These are phyloP conservation scores for Colostygia pectinataria DNA, from an alignment of 2,888 invertebrate species.

Conservation along the genomic window DNA sequence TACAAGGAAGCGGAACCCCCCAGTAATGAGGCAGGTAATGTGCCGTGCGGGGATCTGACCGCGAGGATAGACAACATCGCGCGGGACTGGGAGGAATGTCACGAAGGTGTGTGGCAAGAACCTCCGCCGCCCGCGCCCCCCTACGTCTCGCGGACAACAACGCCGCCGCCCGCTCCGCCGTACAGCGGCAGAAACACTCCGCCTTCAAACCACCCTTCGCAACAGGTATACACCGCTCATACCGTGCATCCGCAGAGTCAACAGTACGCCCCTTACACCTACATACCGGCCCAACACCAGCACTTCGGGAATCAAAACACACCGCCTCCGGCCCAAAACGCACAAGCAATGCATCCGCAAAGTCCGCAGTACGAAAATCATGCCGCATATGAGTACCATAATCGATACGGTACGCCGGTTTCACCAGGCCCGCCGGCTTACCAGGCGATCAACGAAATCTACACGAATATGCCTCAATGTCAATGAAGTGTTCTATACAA, in stretches of 20 bases:
- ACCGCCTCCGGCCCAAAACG: constrained; percentile 9
- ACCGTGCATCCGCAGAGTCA: constrained; percentile 10
- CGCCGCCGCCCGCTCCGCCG: constrained; percentile 59
- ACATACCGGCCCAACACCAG: constrained; percentile 11
- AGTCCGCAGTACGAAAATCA: constrained; percentile 24
- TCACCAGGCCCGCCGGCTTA: constrained; percentile 74
- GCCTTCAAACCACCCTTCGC: constrained; percentile 9
- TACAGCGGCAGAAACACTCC: constrained; percentile 20
- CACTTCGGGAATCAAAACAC: constrained; percentile 12
- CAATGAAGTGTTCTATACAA: constrained; percentile 19
- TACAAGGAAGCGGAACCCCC: constrained; percentile 60
- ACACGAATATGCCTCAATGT: constrained; percentile 48
- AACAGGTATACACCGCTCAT: constrained; percentile 17
- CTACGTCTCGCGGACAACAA: constrained; percentile 65
- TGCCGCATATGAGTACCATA: constrained; percentile 24
- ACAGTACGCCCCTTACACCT: constrained; percentile 24
- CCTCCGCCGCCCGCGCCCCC: constrained; percentile 73
- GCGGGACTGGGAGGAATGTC: constrained; percentile 43
- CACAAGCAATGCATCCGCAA: constrained; percentile 11
- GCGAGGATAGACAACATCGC: constrained; percentile 52
- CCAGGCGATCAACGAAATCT: constrained; percentile 60
- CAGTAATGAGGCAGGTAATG: constrained; percentile 41
- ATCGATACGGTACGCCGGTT: constrained; percentile 31
- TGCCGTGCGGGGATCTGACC: constrained; percentile 29
- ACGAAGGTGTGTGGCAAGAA: constrained; percentile 58